phyloP scores from a whole-genome alignment of 1,140 invertebrate genomes.

The Hycleus phaleratus region DNA sequence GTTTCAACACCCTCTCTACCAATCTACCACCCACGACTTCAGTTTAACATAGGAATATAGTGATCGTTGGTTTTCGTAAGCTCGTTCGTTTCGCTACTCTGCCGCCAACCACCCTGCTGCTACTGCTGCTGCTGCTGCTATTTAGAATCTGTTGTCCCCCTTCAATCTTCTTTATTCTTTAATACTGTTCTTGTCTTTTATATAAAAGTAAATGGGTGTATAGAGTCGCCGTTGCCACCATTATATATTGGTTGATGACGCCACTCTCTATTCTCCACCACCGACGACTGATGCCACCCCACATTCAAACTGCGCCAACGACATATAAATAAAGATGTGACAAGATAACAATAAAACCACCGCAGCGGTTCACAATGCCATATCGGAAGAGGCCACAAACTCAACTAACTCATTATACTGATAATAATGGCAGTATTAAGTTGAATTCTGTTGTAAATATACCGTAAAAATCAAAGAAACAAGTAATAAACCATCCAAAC shows the following conservation, averaged over 20 bases:
- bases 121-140: neutral
- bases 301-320: slow-evolving; percentile 13
- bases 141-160: neutral
- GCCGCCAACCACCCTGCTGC: too few relatives aligned
- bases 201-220: too few relatives aligned
- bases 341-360: slow-evolving; percentile 17
- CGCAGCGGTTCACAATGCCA: slow-evolving; percentile 14
- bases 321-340: slow-evolving; percentile 17
- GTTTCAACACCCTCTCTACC: neutral
- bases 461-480: too few relatives aligned
- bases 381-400: slow-evolving; percentile 7
- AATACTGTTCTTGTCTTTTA: neutral
- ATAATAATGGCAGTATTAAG: slow-evolving; percentile 1
- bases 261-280: neutral
- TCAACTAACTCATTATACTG: slow-evolving; percentile 13
- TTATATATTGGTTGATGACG: neutral
- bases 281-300: slow-evolving; percentile 6
- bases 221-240: too few relatives aligned
- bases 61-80: slow-evolving; percentile 8
- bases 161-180: neutral
- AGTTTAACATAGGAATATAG: neutral
- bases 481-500: neutral
- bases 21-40: slow-evolving; percentile 2
- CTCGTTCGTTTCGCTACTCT: neutral
- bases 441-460: too few relatives aligned